Conservation (phyloP, 2,888 invertebrate species). For the Serrognathus titanus region DNA sequence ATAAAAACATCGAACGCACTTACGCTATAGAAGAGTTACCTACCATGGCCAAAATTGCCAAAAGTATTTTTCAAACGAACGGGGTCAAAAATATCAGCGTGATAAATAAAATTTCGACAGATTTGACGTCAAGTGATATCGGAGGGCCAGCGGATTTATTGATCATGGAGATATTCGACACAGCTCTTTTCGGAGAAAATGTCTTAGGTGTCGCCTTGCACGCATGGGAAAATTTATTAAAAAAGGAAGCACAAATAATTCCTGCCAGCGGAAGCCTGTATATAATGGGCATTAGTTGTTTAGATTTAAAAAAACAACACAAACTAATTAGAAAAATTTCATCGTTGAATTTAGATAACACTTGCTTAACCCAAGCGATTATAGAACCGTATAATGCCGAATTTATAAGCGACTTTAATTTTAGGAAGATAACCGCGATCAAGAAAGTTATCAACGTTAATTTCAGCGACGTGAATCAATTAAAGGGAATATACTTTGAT, state of each 20-base stretch:
- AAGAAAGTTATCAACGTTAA: constrained; percentile 57
- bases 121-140: constrained; percentile 5
- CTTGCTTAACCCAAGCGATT: constrained; percentile 14
- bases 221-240: constrained; percentile 63
- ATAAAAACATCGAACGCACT: constrained; percentile 49
- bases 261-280: constrained; percentile 63
- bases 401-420: constrained; percentile 56
- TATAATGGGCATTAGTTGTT: constrained; percentile 60
- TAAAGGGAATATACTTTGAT: constrained; percentile 42
- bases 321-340: constrained; percentile 26
- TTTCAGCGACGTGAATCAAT: constrained; percentile 58
- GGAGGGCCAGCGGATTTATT: constrained; percentile 46
- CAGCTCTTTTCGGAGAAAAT: constrained; percentile 74
- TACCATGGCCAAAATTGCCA: constrained; percentile 60
- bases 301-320: constrained; percentile 32
- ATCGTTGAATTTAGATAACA: constrained; percentile 13
- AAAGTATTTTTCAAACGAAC: constrained; percentile 55
- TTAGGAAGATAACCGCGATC: constrained; percentile 59
- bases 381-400: constrained; percentile 67
- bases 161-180: constrained; percentile 77
- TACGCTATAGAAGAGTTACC: constrained; percentile 67
- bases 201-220: constrained; percentile 64
- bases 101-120: constrained; percentile 56
- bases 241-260: constrained; percentile 53
- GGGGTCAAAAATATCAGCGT: constrained; percentile 49